These are phyloP conservation scores for Metopia argyrocephala DNA, from an alignment of 2,888 invertebrate species.

Conservation along the genomic window DNA sequence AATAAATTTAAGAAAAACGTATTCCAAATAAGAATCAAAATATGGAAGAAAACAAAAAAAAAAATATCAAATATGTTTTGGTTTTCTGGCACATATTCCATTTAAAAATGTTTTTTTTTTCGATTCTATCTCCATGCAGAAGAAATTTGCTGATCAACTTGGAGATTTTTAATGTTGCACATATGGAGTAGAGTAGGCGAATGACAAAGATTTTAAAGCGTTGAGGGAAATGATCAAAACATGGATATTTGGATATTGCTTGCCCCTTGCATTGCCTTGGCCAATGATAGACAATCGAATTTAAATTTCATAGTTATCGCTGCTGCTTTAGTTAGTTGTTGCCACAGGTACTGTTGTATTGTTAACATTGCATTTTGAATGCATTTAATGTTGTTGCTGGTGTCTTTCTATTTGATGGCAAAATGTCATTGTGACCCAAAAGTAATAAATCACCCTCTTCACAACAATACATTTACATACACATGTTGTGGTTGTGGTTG, in stretches of 20 bases:
- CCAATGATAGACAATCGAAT: slow-evolving; percentile 23
- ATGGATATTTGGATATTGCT: too few species aligned
- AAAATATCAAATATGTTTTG: slow-evolving; percentile 28
- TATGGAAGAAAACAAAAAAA: background rate
- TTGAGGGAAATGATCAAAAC: background rate
- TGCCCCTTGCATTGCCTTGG: too few species aligned
- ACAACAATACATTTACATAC: background rate
- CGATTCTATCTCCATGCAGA: background rate
- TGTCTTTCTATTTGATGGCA: slow-evolving; percentile 47
- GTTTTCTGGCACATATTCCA: slow-evolving; percentile 32
- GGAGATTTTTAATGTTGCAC: too few species aligned
- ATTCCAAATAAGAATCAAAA: slow-evolving; percentile 16
- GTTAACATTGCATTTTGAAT: slow-evolving; percentile 16
- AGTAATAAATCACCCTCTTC: slow-evolving; percentile 59
- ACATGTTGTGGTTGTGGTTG: slow-evolving; percentile 20
- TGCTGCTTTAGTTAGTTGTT: background rate
- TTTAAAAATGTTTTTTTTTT: background rate
- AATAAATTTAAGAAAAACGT: slow-evolving; percentile 56
- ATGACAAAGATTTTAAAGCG: background rate
- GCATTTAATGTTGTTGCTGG: background rate
- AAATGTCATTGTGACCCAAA: slow-evolving; percentile 57
- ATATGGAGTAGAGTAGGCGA: background rate
- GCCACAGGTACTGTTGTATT: slow-evolving; percentile 13
- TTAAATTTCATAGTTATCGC: slow-evolving; percentile 33
- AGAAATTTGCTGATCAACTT: background rate